Evolutionary conservation across 2,113 vertebrate species (phyloP).

Genomic region (Speoplatyrhinus poulsoni): DNA sequence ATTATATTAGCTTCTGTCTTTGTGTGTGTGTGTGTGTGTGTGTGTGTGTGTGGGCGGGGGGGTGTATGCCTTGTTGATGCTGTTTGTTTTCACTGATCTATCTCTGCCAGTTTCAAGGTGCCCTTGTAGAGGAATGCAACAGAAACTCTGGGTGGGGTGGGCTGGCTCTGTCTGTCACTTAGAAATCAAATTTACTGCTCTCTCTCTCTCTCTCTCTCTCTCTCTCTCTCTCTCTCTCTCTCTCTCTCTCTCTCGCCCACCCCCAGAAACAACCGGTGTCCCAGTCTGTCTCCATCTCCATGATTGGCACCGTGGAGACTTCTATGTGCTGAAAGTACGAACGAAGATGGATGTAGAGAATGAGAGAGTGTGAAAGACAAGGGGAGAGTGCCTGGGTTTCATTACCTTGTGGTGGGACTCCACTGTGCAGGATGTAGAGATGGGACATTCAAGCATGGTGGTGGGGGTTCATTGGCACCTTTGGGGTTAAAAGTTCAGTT

Average conservation of each 20-base stretch:
- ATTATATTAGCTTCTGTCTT: not conserved
- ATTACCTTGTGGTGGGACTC: slow-evolving; percentile 53
- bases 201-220: slow-evolving; percentile 39
- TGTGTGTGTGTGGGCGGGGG: not conserved
- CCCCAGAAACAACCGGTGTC: not conserved
- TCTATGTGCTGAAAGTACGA: slow-evolving; percentile 56
- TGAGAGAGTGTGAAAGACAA: slow-evolving; percentile 42
- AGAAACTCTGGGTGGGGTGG: slow-evolving; percentile 16
- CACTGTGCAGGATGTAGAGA: slow-evolving; percentile 49
- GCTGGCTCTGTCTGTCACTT: slow-evolving; percentile 35
- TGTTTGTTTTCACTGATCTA: not conserved
- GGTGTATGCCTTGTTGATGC: slow-evolving; percentile 14
- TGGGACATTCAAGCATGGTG: slow-evolving; percentile 25
- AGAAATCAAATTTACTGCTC: slow-evolving; percentile 57
- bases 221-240: slow-evolving; percentile 15
- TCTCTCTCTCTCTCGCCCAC: not conserved
- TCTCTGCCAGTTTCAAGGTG: slow-evolving; percentile 65
- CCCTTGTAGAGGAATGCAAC: slow-evolving; percentile 58
- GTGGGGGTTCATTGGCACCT: slow-evolving; percentile 41
- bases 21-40: slow-evolving; percentile 14
- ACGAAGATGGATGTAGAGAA: slow-evolving; percentile 64
- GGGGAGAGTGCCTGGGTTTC: slow-evolving; percentile 60
- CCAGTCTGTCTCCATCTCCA: slow-evolving; percentile 25
- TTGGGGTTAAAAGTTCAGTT: slow-evolving; percentile 53
- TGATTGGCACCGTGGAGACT: slow-evolving; percentile 50